These are phyloP conservation scores for Aplysia californica DNA, from an alignment of 1,140 invertebrate genomes.

Conservation along the genomic window DNA sequence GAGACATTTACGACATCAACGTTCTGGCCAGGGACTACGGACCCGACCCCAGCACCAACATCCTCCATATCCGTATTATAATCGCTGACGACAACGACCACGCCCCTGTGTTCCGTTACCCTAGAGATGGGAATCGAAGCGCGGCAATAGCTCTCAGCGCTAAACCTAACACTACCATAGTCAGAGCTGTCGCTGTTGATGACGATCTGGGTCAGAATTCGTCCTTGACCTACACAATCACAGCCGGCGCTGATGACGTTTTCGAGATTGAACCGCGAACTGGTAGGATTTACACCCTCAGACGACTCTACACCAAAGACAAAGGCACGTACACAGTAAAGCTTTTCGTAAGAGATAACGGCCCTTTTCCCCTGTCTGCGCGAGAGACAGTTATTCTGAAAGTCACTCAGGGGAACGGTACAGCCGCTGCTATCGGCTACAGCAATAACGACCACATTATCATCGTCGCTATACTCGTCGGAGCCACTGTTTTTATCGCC, in stretches of 20 bases:
- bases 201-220: slow-evolving; percentile 26
- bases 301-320: slow-evolving; percentile 18
- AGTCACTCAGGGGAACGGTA: slow-evolving; percentile 27
- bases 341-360: slow-evolving; percentile 22
- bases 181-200: slow-evolving; percentile 20
- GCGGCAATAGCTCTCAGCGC: slow-evolving; percentile 14
- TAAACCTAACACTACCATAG: slow-evolving; percentile 13
- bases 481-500: slow-evolving; percentile 29
- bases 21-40: slow-evolving; percentile 32
- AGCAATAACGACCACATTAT: slow-evolving; percentile 30
- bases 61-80: slow-evolving; percentile 25
- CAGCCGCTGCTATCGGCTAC: not conserved
- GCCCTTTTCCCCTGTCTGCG: not conserved
- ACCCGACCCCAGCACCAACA: slow-evolving; percentile 8
- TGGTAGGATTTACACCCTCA: slow-evolving; percentile 8
- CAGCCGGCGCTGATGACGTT: not conserved
- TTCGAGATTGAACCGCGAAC: slow-evolving; percentile 25
- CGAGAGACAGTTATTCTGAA: slow-evolving; percentile 6
- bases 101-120: slow-evolving; percentile 18
- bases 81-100: slow-evolving; percentile 35
- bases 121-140: slow-evolving; percentile 1
- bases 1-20: slow-evolving; percentile 23
- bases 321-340: slow-evolving; percentile 21
- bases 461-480: slow-evolving; percentile 31
- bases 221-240: slow-evolving; percentile 19